A percentile compares a stretch with the other conserved stretches of the same genome.
Evolutionary conservation across 2,797 vertebrate genomes (phyloP).

Genomic region (Platalea minor): DNA sequence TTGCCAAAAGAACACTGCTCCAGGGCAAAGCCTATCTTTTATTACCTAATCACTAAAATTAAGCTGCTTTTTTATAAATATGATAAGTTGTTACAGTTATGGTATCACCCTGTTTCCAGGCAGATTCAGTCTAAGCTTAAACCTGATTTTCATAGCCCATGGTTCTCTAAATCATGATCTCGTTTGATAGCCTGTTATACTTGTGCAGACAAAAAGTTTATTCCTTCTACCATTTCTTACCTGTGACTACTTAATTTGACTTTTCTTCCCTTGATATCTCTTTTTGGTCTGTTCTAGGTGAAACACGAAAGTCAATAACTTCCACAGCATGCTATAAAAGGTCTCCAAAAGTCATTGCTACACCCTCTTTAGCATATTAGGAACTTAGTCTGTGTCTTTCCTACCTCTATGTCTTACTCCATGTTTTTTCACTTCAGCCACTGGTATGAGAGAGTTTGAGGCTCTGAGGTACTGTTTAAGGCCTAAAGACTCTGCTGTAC

Average conservation of each 20-base stretch:
- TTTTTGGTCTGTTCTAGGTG: background rate
- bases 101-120: background rate
- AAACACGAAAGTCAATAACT: background rate
- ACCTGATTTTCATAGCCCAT: background rate
- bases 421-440: background rate
- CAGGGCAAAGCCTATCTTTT: background rate
- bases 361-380: background rate
- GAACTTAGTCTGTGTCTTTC: background rate
- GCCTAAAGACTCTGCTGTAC: background rate
- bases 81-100: background rate
- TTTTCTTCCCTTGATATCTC: background rate
- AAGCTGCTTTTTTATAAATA: background rate
- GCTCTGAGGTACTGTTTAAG: background rate
- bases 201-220: background rate
- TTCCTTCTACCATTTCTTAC: background rate
- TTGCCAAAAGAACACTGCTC: background rate
- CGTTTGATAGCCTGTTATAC: background rate
- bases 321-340: background rate
- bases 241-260: background rate
- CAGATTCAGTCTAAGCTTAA: background rate
- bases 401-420: background rate
- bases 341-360: background rate
- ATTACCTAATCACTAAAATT: background rate
- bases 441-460: background rate
- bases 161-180: background rate